Evolutionary conservation across 2,888 invertebrate genomes (phyloP), one percentile per base, ranked within the genome.

Genomic region (Odontothrips loti): DNA sequence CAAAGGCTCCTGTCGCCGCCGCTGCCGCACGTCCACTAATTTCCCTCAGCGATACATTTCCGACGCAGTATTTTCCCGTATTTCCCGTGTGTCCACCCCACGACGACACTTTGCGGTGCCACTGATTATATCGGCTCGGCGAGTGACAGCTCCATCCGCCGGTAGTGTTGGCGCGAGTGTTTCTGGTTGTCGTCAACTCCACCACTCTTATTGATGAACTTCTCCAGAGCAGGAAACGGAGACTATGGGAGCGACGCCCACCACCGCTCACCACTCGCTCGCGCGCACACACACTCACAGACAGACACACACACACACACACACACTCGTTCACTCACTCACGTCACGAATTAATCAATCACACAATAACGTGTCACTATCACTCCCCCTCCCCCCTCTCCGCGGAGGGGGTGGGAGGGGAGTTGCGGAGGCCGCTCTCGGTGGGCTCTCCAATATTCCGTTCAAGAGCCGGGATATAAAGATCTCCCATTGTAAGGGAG

Each of bases 361-460:
- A 75, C 68, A 75, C 68, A 75, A 75, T 75, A 75, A 75, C 68
- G 68, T 75, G 68, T 75, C 68, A 75, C 68, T 75, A 75, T 75
- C 68, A 75, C 68, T 27, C 27, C 68, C 68, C 68, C 68, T 11
- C 68, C 27, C 68, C 68, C 27, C 23, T 8, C 27, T 12, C 68
- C 68, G 34, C 12, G 8, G 12, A 27, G 68, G 23, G 23, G 23
- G 68, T n/a, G n/a, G n/a, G n/a, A n/a, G n/a, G n/a, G n/a, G n/a
- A n/a, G n/a, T n/a, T n/a, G n/a, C 68, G 68, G 68, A 15, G 58
- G 58, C 58, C 11, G 58, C 68, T 20, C 68, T 20, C 68, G 68
- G 3, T 27, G 34, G 27, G 68, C 68, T 75, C 68, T 75, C 68
- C 68, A 75, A 75, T 75, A 75, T 75, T 75, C 68, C 68, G 68